Percentiles rank a stretch among this genome's conserved stretches.
phyloP scores from a whole-genome alignment of 2,797 vertebrate genomes.

The Trachops cirrhosus region DNA sequence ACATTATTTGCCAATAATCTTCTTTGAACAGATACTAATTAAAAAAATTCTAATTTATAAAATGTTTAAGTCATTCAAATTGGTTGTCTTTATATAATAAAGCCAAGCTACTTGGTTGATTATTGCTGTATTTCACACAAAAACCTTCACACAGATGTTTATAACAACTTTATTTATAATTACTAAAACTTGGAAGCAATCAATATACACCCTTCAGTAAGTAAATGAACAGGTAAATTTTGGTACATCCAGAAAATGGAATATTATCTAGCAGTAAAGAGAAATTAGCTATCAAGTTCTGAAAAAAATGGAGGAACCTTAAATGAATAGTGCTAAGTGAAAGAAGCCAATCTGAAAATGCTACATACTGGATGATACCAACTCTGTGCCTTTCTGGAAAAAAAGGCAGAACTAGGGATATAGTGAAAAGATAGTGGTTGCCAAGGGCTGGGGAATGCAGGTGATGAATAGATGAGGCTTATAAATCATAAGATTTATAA shows the following conservation, averaged over 20 bases:
- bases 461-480: neutral
- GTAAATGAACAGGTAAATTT: neutral
- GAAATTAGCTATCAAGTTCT: neutral
- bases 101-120: neutral
- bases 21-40: neutral
- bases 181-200: neutral
- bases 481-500: neutral
- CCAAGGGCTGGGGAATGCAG: neutral
- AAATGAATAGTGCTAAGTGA: neutral
- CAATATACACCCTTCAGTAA: neutral
- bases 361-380: neutral
- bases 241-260: neutral
- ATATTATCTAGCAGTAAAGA: neutral
- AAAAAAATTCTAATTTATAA: neutral
- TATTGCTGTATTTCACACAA: neutral
- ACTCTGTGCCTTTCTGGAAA: neutral
- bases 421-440: neutral
- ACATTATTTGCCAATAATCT: neutral
- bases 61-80: neutral
- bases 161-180: neutral
- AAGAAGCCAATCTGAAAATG: neutral
- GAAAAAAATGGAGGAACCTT: neutral
- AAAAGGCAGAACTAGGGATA: neutral
- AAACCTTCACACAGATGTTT: neutral
- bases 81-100: neutral